These are phyloP conservation scores for Agrotis segetum DNA, from an alignment of 2,888 invertebrate species.

Conservation along the genomic window DNA sequence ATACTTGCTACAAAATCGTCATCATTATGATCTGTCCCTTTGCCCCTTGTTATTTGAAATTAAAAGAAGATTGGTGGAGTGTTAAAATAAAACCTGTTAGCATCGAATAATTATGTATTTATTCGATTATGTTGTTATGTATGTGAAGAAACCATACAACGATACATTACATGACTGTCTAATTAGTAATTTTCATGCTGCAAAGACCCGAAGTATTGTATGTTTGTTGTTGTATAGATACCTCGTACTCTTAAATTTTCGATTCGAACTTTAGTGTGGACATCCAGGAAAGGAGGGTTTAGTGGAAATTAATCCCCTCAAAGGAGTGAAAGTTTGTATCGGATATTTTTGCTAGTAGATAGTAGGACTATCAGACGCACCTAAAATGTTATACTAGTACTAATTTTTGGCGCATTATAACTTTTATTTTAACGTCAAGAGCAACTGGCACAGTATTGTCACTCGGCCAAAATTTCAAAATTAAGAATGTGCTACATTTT, in stretches of 20 bases:
- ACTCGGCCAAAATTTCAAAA: constrained; percentile 48
- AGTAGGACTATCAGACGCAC: background rate
- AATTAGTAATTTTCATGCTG: constrained; percentile 23
- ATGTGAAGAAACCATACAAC: constrained; percentile 34
- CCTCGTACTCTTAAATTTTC: no score
- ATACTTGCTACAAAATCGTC: no score
- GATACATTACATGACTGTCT: constrained; percentile 8
- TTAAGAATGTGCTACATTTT: constrained; percentile 36
- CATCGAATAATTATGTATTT: background rate
- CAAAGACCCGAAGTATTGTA: background rate
- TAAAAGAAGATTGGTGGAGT: background rate
- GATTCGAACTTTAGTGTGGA: no score
- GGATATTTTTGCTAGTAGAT: background rate
- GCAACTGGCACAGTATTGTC: constrained; percentile 40
- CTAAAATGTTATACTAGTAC: background rate
- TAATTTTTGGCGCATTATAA: constrained; percentile 21
- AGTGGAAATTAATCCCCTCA: background rate
- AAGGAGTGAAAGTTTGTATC: background rate
- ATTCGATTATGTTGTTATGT: background rate
- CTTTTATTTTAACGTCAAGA: constrained; percentile 35
- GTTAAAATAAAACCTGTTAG: constrained; percentile 3
- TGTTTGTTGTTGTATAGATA: background rate
- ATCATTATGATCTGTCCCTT: no score
- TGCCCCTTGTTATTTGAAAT: no score
- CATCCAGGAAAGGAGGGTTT: background rate